A percentile compares a stretch with the other conserved stretches of the same genome.
phyloP scores from a whole-genome alignment of 2,888 invertebrate species.

The Imbricaverruca yamaguchii region DNA sequence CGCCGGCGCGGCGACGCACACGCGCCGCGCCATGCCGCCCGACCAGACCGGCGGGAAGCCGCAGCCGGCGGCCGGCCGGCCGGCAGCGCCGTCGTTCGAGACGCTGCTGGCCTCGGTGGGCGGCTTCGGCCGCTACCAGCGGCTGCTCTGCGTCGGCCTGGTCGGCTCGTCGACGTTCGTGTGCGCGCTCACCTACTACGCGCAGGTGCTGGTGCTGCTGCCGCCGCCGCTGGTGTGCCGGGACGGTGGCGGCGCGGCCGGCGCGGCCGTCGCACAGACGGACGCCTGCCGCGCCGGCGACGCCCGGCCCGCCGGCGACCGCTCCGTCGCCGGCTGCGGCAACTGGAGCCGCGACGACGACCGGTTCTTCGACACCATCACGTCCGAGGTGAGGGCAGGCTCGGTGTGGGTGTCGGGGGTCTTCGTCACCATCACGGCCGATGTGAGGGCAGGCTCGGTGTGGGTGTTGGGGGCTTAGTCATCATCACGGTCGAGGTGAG shows the following conservation, averaged over 20 bases:
- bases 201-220: conserved; percentile 31
- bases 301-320: conserved; percentile 15
- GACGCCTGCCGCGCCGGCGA: background rate
- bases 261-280: no score
- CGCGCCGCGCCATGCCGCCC: no score
- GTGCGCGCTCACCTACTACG: conserved; percentile 29
- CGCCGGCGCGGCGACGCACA: no score
- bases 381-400: conserved; percentile 24
- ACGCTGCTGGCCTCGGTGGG: conserved; percentile 34
- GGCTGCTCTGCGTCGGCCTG: conserved; percentile 33
- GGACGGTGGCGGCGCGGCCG: background rate
- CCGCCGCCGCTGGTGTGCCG: conserved; percentile 30
- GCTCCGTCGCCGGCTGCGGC: conserved; percentile 28
- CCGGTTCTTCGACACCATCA: conserved; percentile 29
- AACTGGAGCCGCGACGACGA: conserved; percentile 29
- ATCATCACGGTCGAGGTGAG: no score
- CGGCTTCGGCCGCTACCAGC: conserved; percentile 45
- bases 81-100: conserved; percentile 24
- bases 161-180: conserved; percentile 31
- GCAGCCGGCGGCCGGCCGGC: background rate
- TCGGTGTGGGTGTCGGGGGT: no score
- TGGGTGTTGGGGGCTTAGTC: no score
- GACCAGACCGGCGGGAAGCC: no score
- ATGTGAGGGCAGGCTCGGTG: no score
- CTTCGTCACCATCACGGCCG: no score